Evolutionary conservation across 1,140 invertebrate genomes (phyloP), one percentile per base, ranked within the genome.

Genomic region (Batillaria attramentaria): DNA sequence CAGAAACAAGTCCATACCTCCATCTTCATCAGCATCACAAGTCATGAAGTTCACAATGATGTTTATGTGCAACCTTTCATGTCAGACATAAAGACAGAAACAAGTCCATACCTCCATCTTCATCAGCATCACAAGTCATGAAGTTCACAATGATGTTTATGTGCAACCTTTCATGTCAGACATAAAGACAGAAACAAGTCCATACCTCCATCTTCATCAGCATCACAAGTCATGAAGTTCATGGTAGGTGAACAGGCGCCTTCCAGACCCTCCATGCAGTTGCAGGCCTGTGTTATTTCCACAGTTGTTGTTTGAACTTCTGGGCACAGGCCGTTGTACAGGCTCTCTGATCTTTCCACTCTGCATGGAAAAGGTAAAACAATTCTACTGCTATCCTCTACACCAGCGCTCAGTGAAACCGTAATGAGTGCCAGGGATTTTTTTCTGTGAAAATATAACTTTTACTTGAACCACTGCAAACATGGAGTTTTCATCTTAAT

Each of bases 321-420:
- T 0, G 85, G 78, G 79, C 85, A 86, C 24, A 83, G 79, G 20
- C 85, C 85, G 60, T 82, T 75, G 69, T 78, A 86, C 10, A 85
- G 57, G 77, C 72, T 81, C 42, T 86, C 81, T 69, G 39, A 39
- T 18, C 31, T 39, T 39, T n/a, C 24, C 68, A 81, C 75, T 43
- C 80, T 84, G 37, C 10, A 72, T 37, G 33, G 62, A 57, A 65
- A 39, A 80, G 2, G 20, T 46, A 35, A 65, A 46, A 28, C 18
- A 4, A 2, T 74, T n/a, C n/a, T n/a, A n/a, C n/a, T n/a, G n/a
- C n/a, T n/a, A n/a, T n/a, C n/a, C n/a, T n/a, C n/a, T n/a, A n/a
- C n/a, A n/a, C n/a, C n/a, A n/a, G n/a, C n/a, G n/a, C n/a, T n/a
- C n/a, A n/a, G n/a, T n/a, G n/a, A n/a, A n/a, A n/a, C n/a, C n/a